Conservation (phyloP, 1,140 invertebrate species). For the Dysdera silvatica region DNA sequence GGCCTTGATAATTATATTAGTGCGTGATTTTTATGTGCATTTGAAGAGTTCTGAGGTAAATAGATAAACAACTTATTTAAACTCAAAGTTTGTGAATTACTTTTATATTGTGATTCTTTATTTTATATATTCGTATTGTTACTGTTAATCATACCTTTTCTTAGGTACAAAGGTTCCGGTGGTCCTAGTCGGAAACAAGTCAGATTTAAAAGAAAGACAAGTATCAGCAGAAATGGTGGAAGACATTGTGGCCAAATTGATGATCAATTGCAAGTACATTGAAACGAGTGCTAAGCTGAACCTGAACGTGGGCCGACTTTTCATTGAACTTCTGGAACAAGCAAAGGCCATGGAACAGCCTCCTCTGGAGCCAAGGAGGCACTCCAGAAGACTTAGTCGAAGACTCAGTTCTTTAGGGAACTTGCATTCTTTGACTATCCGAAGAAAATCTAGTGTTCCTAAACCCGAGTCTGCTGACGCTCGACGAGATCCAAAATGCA, state of each 20-base stretch:
- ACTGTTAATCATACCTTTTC: too few species aligned
- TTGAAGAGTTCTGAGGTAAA: too few species aligned
- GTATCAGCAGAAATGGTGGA: constrained; percentile 34
- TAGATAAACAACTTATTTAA: too few species aligned
- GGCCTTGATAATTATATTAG: too few species aligned
- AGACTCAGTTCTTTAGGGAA: constrained; percentile 30
- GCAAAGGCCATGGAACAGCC: constrained; percentile 18
- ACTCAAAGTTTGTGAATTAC: too few species aligned
- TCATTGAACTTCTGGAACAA: constrained; percentile 35
- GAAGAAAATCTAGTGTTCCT: constrained; percentile 22
- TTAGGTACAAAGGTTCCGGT: constrained; percentile 68
- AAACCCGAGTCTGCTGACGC: too few species aligned
- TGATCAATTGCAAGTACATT: constrained; percentile 35
- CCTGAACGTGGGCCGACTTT: constrained; percentile 37
- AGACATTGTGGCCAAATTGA: constrained; percentile 23
- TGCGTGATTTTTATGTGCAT: too few species aligned
- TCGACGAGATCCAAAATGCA: too few species aligned
- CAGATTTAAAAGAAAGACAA: constrained; percentile 55
- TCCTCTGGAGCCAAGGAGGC: background rate
- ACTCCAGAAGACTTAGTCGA: constrained; percentile 21
- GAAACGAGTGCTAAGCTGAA: constrained; percentile 41
- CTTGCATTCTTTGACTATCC: constrained; percentile 12
- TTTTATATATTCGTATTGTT: too few species aligned
- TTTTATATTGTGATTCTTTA: too few species aligned
- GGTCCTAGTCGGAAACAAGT: constrained; percentile 88